A percentile compares a stretch with the other conserved stretches of the same genome.
phyloP scores from a whole-genome alignment of 2,888 invertebrate genomes.

The Cheilosia vulpina region DNA sequence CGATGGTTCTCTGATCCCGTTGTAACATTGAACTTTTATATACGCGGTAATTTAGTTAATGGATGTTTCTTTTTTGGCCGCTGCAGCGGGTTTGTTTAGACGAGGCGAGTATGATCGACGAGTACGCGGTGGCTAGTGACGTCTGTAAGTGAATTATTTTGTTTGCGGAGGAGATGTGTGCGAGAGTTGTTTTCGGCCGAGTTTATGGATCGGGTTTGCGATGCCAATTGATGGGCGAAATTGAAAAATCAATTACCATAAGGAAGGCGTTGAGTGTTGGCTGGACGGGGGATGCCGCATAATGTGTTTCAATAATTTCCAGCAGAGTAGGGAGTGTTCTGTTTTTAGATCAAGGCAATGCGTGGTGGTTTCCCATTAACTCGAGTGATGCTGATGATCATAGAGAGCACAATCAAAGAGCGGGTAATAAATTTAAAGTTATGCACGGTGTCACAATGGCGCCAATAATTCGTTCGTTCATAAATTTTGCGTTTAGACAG shows the following conservation, averaged over 20 bases:
- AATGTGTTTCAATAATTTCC: not conserved
- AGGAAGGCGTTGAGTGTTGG: not conserved
- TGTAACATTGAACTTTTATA: conserved; percentile 66
- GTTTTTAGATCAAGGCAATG: conserved; percentile 2
- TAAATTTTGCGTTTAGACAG: not conserved
- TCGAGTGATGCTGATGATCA: not conserved
- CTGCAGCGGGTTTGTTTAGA: conserved; percentile 31
- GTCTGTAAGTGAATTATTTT: conserved; percentile 18
- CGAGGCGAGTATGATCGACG: conserved; percentile 3
- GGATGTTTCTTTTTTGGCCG: not conserved
- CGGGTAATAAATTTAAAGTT: not conserved
- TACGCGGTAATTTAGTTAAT: conserved; percentile 31
- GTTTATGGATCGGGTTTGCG: not conserved
- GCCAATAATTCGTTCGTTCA: not conserved
- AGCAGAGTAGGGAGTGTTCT: not conserved
- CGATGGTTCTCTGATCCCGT: conserved; percentile 42
- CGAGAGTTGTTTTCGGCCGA: not conserved
- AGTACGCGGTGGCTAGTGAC: conserved; percentile 9
- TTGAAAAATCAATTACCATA: conserved; percentile 33
- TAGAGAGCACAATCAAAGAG: no score
- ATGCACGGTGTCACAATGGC: not conserved
- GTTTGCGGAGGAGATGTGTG: not conserved
- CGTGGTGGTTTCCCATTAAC: not conserved
- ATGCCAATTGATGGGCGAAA: conserved; percentile 26
- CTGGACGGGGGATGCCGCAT: not conserved